phyloP scores from a whole-genome alignment of 92 coral and sea anemone species.

The Epizoanthus ramosus region DNA sequence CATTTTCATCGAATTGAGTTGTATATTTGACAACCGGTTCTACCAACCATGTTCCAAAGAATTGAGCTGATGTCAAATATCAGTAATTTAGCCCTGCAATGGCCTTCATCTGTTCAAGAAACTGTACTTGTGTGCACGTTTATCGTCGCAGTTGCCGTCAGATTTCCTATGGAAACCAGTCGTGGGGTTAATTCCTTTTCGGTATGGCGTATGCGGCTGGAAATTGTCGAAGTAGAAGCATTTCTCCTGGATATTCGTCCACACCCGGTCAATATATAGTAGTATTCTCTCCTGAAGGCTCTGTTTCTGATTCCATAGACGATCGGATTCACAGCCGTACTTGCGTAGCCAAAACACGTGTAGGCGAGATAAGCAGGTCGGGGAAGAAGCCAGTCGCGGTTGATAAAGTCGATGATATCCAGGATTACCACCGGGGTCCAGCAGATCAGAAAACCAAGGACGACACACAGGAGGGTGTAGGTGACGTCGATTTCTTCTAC shows the following conservation, averaged over 20 bases:
- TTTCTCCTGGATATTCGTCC: conserved; percentile 11
- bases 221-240: neutral
- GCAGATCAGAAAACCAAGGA: conserved; percentile 57
- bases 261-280: conserved; percentile 49
- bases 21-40: too few relatives aligned
- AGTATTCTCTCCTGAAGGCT: conserved; percentile 55
- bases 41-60: too few relatives aligned
- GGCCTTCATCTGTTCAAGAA: too few relatives aligned
- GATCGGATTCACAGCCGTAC: conserved; percentile 68
- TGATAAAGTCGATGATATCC: conserved; percentile 67
- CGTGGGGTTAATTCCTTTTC: too few relatives aligned
- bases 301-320: conserved; percentile 77
- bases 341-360: conserved; percentile 65
- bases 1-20: too few relatives aligned
- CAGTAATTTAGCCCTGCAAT: too few relatives aligned
- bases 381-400: conserved; percentile 67
- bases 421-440: conserved; percentile 73
- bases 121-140: too few relatives aligned
- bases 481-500: conserved; percentile 71
- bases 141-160: too few relatives aligned
- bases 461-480: conserved; percentile 60
- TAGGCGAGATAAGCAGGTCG: conserved; percentile 65
- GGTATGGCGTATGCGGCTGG: neutral
- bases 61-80: too few relatives aligned
- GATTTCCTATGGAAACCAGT: too few relatives aligned